Evolutionary conservation across 2,888 invertebrate species (phyloP).

Genomic region (Auanema freiburgensis): DNA sequence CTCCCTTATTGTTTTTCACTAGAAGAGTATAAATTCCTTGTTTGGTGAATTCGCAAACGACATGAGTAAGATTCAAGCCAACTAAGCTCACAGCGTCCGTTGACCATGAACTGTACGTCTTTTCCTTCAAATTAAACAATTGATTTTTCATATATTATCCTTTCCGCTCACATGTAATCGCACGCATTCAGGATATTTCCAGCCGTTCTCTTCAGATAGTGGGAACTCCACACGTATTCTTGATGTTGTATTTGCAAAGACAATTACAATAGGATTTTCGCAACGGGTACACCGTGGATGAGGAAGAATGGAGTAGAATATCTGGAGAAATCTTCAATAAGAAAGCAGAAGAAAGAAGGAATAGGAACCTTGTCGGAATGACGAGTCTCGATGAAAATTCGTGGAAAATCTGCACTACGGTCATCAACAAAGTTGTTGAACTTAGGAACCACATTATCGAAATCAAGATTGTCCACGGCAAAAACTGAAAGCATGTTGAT

Average conservation of each 20-base stretch:
- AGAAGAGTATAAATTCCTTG: constrained; percentile 54
- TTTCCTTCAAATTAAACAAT: not conserved
- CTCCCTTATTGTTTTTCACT: constrained; percentile 31
- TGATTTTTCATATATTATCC: not conserved
- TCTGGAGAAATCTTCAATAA: constrained; percentile 22
- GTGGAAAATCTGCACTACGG: constrained; percentile 27
- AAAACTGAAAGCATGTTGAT: constrained; percentile 38
- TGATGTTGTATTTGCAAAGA: constrained; percentile 30
- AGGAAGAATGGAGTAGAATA: constrained; percentile 38
- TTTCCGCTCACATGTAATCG: constrained; percentile 10
- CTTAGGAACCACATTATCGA: constrained; percentile 38
- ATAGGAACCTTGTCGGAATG: not conserved
- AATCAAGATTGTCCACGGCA: constrained; percentile 40
- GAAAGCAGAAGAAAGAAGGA: not conserved
- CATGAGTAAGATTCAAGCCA: constrained; percentile 58
- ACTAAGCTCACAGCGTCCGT: constrained; percentile 38
- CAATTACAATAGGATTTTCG: constrained; percentile 32
- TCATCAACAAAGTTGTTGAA: constrained; percentile 49
- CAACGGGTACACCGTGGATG: constrained; percentile 38
- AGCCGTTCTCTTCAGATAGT: constrained; percentile 44
- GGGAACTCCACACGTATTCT: constrained; percentile 43
- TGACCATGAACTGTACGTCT: constrained; percentile 29
- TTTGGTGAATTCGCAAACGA: constrained; percentile 48
- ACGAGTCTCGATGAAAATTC: not conserved
- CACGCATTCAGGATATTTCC: constrained; percentile 58